Evolutionary conservation across 2,888 invertebrate species (phyloP), one percentile per base, ranked within the genome.

Genomic region (Atethmia centrago): DNA sequence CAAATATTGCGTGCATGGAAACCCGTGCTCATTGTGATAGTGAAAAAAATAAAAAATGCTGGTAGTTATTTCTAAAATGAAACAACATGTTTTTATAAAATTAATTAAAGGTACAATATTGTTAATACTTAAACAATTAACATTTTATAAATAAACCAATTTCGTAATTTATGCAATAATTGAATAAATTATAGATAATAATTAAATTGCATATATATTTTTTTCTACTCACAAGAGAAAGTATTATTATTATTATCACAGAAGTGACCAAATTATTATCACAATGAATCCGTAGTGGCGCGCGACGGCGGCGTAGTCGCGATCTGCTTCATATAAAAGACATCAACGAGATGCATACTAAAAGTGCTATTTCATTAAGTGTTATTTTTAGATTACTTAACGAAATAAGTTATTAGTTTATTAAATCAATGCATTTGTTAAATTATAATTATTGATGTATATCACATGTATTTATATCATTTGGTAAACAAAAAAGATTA

Each of bases 321-420:
- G 21, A 49, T 28, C 36, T 55, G 40, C 31, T 68, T 47, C 71
- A 71, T 87, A 84, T 63, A 86, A 89, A 90, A 90, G 90, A 91
- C 87, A 85, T 89, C 87, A 90, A 91, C 91, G 91, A 49, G 73
- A 62, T 58, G 65, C 1, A 0, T 0, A 3, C 0, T 4, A 4
- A 14, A 19, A 14, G 25, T 28, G 2, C 10, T n/a, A 59, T 67
- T 45, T 10, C 31, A 0, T 3, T 25, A 28, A 19, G 5, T 56
- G 58, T 19, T 19, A 36, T 47, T 62, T 49, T 25, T 19, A 5
- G 3, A 56, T 49, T 40, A 3, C 16, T 21, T 45, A n/a, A 12
- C 10, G 36, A 36, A 36, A 5, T 5, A 3, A 36, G 36, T n/a
- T 55, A 31, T n/a, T 4, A n/a, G n/a, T n/a, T n/a, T 36, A 53